Percentiles rank a stretch among this genome's conserved stretches.
Evolutionary conservation across 2,797 vertebrate species (phyloP).

Genomic region (Enteromius fasciolatus): DNA sequence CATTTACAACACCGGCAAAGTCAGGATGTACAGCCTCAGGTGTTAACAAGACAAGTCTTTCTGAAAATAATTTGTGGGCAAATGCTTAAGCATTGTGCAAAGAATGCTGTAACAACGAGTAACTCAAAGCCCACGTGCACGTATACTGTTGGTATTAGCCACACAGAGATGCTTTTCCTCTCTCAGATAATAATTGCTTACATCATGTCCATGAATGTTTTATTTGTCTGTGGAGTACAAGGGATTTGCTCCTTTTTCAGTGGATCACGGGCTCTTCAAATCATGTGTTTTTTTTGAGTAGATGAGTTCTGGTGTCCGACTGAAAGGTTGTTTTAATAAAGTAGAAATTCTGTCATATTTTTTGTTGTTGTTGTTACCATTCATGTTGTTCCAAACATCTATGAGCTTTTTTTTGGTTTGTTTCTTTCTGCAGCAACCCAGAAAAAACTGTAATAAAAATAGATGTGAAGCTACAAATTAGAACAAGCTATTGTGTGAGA

Average conservation of each 20-base stretch:
- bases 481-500: not conserved
- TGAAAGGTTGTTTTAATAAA: not conserved
- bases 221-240: constrained; percentile 27
- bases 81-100: not conserved
- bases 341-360: not conserved
- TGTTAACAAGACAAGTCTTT: constrained; percentile 2
- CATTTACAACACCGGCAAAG: not conserved
- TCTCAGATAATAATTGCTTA: constrained; percentile 32
- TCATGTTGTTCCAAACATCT: constrained; percentile 3
- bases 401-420: too few relatives aligned
- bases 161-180: constrained; percentile 12
- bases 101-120: constrained; percentile 2
- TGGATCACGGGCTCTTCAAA: not conserved
- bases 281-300: not conserved
- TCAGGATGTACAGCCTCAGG: not conserved
- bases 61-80: not conserved
- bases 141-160: constrained; percentile 39
- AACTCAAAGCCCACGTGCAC: not conserved
- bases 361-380: not conserved
- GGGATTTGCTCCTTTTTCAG: not conserved
- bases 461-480: not conserved
- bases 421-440: not conserved
- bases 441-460: not conserved
- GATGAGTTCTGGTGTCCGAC: not conserved
- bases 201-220: constrained; percentile 39